Conservation (phyloP, 2,113 vertebrate genomes). For the Onychorhynchus coronatus region DNA sequence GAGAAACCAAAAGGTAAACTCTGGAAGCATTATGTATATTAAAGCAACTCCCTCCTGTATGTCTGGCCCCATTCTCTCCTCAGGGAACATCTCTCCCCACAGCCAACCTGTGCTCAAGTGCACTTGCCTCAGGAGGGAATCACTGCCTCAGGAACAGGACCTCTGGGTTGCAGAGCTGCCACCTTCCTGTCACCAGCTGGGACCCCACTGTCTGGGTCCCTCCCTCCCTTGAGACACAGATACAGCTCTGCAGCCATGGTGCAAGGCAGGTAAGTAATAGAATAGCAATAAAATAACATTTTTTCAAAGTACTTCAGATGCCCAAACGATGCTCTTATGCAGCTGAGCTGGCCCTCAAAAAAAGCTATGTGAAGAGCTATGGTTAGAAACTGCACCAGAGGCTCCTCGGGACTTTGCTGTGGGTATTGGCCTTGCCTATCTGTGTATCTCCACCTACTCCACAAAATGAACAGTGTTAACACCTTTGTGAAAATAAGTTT, state of each 20-base stretch:
- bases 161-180: not conserved
- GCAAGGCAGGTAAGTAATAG: not conserved
- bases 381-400: not conserved
- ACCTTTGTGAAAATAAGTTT: not conserved
- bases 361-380: not conserved
- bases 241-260: fast-evolving
- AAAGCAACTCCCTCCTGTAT: not conserved
- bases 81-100: too few relatives aligned
- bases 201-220: fast-evolving
- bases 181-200: too few relatives aligned
- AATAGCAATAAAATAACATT: not conserved
- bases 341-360: fast-evolving
- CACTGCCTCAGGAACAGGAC: fast-evolving
- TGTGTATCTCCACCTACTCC: not conserved
- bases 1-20: not conserved
- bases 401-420: not conserved
- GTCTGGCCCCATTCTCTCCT: not conserved
- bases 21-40: not conserved
- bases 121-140: not conserved
- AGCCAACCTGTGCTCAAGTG: fast-evolving
- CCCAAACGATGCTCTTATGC: not conserved
- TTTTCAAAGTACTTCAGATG: not conserved
- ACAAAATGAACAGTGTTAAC: not conserved
- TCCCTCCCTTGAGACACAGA: not conserved
- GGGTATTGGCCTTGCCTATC: not conserved